phyloP scores from a whole-genome alignment of 2,113 vertebrate genomes.

The Oreochromis spilurus region DNA sequence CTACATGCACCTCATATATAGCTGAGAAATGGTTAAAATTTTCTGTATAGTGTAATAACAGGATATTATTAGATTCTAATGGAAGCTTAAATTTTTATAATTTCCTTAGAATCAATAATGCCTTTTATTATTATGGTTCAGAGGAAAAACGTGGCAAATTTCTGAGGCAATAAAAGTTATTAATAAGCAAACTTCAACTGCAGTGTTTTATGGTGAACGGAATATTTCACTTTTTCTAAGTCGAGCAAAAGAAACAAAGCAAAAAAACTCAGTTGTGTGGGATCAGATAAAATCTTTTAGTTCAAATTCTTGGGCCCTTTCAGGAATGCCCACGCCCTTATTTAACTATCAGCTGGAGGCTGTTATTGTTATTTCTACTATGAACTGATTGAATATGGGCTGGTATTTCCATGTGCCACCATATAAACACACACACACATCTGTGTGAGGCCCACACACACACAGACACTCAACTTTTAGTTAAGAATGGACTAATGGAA shows the following conservation, averaged over 20 bases:
- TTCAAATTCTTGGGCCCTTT: constrained; percentile 16
- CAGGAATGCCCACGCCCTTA: not conserved
- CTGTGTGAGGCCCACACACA: not conserved
- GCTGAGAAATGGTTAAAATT: not conserved
- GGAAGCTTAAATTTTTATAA: too few species aligned
- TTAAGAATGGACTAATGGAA: not conserved
- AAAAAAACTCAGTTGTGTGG: accelerated
- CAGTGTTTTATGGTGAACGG: not conserved
- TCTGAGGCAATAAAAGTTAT: not conserved
- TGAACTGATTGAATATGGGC: not conserved
- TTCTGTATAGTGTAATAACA: not conserved
- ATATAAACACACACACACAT: not conserved
- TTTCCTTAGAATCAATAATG: not conserved
- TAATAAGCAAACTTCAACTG: not conserved
- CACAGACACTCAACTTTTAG: not conserved
- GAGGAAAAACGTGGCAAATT: not conserved
- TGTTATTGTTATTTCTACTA: not conserved
- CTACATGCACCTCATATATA: not conserved
- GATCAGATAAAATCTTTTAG: constrained; percentile 41
- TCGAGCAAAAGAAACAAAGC: not conserved
- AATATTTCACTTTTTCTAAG: not conserved
- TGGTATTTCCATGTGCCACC: constrained; percentile 4
- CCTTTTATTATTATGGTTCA: not conserved
- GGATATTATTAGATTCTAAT: not conserved
- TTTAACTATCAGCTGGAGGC: constrained; percentile 2